Evolutionary conservation across 2,797 vertebrate genomes (phyloP).

Genomic region (Ara ararauna): DNA sequence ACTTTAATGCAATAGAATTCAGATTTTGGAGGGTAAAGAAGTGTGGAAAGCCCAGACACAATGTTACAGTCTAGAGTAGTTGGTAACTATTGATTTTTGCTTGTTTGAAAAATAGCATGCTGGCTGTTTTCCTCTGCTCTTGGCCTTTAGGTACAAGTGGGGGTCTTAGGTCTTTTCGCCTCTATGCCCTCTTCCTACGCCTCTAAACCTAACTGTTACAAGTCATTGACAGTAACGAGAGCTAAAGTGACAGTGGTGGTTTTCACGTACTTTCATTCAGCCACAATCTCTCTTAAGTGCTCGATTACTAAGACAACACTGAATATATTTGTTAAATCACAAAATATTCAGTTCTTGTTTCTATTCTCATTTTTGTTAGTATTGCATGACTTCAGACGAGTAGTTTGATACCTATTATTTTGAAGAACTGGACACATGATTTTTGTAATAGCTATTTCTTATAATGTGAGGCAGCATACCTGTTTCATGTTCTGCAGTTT

Average conservation of each 20-base stretch:
- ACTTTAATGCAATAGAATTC: not conserved
- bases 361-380: not conserved
- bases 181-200: not conserved
- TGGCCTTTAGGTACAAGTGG: not conserved
- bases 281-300: not conserved
- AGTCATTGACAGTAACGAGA: not conserved
- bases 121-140: not conserved
- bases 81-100: not conserved
- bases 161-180: not conserved
- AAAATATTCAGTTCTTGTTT: not conserved
- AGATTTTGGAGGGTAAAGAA: not conserved
- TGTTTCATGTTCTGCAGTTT: not conserved
- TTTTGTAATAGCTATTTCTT: not conserved
- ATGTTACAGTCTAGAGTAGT: accelerated
- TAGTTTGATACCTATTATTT: not conserved
- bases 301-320: not conserved
- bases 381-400: not conserved
- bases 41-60: not conserved
- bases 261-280: not conserved
- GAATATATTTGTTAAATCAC: not conserved
- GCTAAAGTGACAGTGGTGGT: not conserved
- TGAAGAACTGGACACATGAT: not conserved
- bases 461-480: not conserved
- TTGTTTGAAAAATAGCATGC: not conserved
- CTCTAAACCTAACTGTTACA: not conserved